Base-by-base conservation (phyloP, 1,140 invertebrate genomes). In the Planococcus citri region DNA sequence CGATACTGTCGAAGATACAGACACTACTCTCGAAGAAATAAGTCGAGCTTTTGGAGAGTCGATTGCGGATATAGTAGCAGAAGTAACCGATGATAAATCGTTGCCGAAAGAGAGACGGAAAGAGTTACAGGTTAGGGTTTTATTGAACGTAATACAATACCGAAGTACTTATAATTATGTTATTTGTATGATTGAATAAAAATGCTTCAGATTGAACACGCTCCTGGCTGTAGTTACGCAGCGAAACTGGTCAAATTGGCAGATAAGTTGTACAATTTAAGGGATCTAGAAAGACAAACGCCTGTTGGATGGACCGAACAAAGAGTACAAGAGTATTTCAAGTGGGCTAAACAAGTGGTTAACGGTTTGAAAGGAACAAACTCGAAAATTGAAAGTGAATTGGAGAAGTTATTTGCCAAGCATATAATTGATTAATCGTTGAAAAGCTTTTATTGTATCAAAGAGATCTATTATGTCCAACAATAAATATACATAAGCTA, bases 1-100 rank as follows among this genome's bases (percentile, higher is more conserved):
- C 77, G 92, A 94, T 75, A 92, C 90, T 0, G 88, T 94, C 6
- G 92, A 95, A 80, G 92, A 94, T 75, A 94, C 91, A n/a, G 83
- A 91, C 33, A 89, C 90, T 3, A 89, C 87, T 0, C 83, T 89
- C 74, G 85, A 86, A 60, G 91, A 94, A 79, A 83, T 94, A 41
- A 82, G 86, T 75, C 24, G 77, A 41, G 72, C 83, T 14, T 94
- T 94, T 80, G 89, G 90, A 9, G 38, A 77, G 12, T 81, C 82
- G 74, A 83, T 93, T 29, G 74, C 79, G 70, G 76, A 75, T n/a
- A 81, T 90, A 74, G 86, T 90, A 1, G 75, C 75, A 12, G 87
- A 91, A 80, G 83, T 88, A 2, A 91, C 89, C 12, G 90, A 94
- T 78, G 88, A 94, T 75, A 94, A 93, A 78, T 77, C 72, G 3